Evolutionary conservation across 2,113 vertebrate species (phyloP), one percentile per base, ranked within the genome.

Genomic region (Pseudois nayaur): DNA sequence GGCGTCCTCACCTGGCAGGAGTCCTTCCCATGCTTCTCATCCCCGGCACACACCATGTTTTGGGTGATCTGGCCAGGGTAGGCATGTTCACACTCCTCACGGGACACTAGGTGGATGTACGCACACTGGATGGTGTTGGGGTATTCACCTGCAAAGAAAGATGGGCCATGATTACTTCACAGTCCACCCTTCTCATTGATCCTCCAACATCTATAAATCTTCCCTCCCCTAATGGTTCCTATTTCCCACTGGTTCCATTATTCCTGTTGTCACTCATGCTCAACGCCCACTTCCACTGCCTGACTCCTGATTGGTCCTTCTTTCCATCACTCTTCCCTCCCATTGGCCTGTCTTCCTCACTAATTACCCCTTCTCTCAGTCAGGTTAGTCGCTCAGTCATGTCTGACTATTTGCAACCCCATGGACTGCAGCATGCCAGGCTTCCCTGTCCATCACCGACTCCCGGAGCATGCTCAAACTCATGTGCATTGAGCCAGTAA

Each of bases 21-120:
- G 93, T 99, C 99, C 94, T 98, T 99, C 87, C 99, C 99, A 92
- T 98, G 98, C 82, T 99, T 98, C 36, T 99, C 67, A 76, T 98
- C 98, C 60, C 99, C 99, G 1, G 99, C 99, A 23, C 99, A 99
- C 99, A 99, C 98, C 99, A 99, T 99, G 98, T 99, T 99, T 88
- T 88, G 89, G 87, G 99, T 99, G 98, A 95, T 93, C 91, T 96
- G 94, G 31, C 48, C n/a, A 0, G 98, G 98, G 79, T 98, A 98
- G 97, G 98, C 97, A 0, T 1, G 96, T 6, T 97, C 85, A 15
- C 98, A 98, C 14, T 87, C 52, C 16, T 57, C 43, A 0, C 0
- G 89, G 17, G 98, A 12, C 43, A 98, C 98, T 62, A 98, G 71
- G 16, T 98, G 91, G 62, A 98, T 31, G 4, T 92, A 40, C 0